Conservation (phyloP, 92 coral and sea anemone genomes). For the Micromussa lordhowensis region DNA sequence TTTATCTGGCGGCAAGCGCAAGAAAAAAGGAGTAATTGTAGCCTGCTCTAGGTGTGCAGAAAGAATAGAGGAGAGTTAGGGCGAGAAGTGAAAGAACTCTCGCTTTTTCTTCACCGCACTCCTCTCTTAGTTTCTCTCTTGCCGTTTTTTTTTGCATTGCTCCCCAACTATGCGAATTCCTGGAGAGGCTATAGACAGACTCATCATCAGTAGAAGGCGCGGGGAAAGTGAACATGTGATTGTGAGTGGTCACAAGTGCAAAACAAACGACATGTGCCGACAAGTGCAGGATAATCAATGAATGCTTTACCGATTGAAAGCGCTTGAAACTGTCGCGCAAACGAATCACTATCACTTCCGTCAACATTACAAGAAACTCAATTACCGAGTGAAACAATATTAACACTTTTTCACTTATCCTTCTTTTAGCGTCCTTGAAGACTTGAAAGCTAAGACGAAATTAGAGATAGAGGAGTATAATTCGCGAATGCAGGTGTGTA, state of each 20-base stretch:
- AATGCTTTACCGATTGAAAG: neutral
- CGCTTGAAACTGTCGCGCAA: neutral
- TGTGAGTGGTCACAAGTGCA: neutral
- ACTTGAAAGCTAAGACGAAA: constrained; percentile 80
- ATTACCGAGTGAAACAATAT: neutral
- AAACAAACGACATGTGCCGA: neutral
- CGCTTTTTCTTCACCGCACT: no score
- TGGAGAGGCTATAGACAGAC: no score
- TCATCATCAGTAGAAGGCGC: no score
- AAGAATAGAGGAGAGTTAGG: no score
- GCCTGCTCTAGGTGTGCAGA: no score
- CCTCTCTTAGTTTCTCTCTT: no score
- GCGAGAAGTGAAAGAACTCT: no score
- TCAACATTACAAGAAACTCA: neutral
- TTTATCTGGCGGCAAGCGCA: neutral
- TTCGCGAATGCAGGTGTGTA: constrained; percentile 70
- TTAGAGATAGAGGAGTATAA: constrained; percentile 74
- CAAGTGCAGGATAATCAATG: neutral
- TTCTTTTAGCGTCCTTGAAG: constrained; percentile 77
- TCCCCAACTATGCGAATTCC: no score
- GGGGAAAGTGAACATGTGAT: no score
- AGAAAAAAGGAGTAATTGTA: neutral
- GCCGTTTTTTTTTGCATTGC: no score
- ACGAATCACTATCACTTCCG: neutral
- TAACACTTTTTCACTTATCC: neutral